Base-by-base conservation (phyloP, 2,113 vertebrate species). In the Zosterops lateralis region DNA sequence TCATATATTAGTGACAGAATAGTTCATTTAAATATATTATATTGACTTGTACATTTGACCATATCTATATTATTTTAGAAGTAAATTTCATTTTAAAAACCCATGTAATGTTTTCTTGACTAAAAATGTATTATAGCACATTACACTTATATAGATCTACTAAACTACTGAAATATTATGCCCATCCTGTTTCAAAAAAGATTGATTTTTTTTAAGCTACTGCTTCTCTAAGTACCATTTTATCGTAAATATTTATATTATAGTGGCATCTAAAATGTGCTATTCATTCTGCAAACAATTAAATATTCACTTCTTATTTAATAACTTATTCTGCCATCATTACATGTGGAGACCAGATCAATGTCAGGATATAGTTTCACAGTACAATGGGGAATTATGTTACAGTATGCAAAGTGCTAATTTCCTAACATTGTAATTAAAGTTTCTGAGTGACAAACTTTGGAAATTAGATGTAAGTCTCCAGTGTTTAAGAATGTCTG, bases 341-440 rank as follows among this genome's bases (percentile, higher is more conserved):
- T 96, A 87, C 42, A 70, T 51, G 64, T 66, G 32, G 18, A 83
- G 79, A 85, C 75, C 67, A 90, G 75, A 93, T 93, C 92, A 88
- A 93, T 83, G 82, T 75, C 78, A 93, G 88, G 71, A 83, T 93
- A 79, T 80, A 85, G 66, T 85, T 95, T 92, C 88, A 70, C 65
- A 40, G 82, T 60, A 44, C 93, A 86, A 17, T 51, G 32, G 95
- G 95, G 96, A 96, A 96, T 95, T 96, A 80, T 51, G 67, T 80
- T 96, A 95, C 75, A 88, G 85, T 94, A 88, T 83, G 85, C 68
- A 92, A 92, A 96, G 75, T 83, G 88, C 96, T 96, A 93, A 94
- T 96, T 95, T 94, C 85, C 90, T 94, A 96, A 90, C 82, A 94
- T 95, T 94, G 96, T 94, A 96, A 96, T 96, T 96, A 96, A 96